A percentile compares a stretch with the other conserved stretches of the same genome.
Evolutionary conservation across 2,888 invertebrate species (phyloP).

Genomic region (Dasypolia templi): DNA sequence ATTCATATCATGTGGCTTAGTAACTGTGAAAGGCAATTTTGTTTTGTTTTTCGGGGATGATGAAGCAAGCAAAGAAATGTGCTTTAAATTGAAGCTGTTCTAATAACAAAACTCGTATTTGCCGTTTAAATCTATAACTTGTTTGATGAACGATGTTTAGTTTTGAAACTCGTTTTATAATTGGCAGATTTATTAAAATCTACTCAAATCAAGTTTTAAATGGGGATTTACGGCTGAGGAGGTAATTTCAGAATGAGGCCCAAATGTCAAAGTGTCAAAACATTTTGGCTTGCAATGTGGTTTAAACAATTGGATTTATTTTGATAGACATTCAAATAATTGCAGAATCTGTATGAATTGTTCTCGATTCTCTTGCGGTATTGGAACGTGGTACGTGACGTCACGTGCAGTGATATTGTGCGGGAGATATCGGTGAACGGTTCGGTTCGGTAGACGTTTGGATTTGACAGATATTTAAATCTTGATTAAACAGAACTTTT

Average conservation of each 20-base stretch:
- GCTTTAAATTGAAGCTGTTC: neutral
- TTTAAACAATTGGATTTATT: conserved; percentile 15
- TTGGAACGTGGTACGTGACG: conserved; percentile 30
- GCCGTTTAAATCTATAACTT: neutral
- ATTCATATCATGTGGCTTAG: conserved; percentile 29
- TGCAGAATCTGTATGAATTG: conserved; percentile 29
- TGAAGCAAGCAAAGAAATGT: neutral
- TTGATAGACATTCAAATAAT: conserved; percentile 29
- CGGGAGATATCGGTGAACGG: conserved; percentile 17
- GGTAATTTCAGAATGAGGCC: neutral
- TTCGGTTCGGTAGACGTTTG: conserved; percentile 2
- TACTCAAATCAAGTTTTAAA: neutral
- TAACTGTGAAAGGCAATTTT: conserved; percentile 5
- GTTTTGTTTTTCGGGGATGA: neutral
- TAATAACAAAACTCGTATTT: neutral
- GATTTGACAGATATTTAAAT: conserved; percentile 46
- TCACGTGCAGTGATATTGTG: conserved; percentile 38
- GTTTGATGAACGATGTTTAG: neutral
- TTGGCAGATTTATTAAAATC: conserved; percentile 10
- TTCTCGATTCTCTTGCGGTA: conserved; percentile 21
- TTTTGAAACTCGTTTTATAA: conserved; percentile 17
- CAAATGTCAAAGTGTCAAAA: neutral
- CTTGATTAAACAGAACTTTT: neutral
- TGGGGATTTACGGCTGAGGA: conserved; percentile 1
- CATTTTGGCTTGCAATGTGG: too few relatives aligned